Evolutionary conservation across 2,797 vertebrate species (phyloP), one percentile per base, ranked within the genome.

Genomic region (Hippopotamyrus pictus): DNA sequence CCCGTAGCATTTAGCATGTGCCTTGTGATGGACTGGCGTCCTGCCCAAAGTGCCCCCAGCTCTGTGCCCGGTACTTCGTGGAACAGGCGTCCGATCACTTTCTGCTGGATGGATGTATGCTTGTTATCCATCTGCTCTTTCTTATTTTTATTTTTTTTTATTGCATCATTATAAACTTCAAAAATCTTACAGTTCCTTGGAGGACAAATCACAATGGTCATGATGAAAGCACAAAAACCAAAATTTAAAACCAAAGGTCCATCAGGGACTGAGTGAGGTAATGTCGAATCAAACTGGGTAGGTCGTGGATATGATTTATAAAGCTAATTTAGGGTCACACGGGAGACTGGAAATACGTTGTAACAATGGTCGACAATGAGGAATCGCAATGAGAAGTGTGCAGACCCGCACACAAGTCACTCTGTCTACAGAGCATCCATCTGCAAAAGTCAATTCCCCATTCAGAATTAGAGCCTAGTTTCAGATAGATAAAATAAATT

Each of bases 301-400:
- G 86, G 87, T 86, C 33, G n/a, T 89, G 69, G 69, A 88, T 59
- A 69, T 44, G 73, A 88, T 14, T 29, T 54, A 50, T 88, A 82
- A 88, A 51, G 25, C 29, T 54, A 89, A 89, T 88, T 84, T 69
- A 57, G 33, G 3, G 54, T 33, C 65, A 48, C 11, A 3, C 7
- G 5, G 85, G 51, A 33, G 29, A 46, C 51, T 41, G 84, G 29
- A 50, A 44, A 89, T 88, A 65, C 88, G n/a, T 54, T 37, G 3
- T 50, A 53, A 44, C 76, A n/a, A 82, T 46, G 19, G 41, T 54
- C 76, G 65, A 51, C 59, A n/a, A 22, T 65, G 79, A 85, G 50
- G 62, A 41, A 48, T 89, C 82, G 46, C 33, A 86, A 51, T 22
- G 54, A 69, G 88, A 91, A 88, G 90, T 89, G 91, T 59, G 76